These are phyloP conservation scores for Sitta europaea DNA, from an alignment of 2,113 vertebrate genomes.

Conservation along the genomic window DNA sequence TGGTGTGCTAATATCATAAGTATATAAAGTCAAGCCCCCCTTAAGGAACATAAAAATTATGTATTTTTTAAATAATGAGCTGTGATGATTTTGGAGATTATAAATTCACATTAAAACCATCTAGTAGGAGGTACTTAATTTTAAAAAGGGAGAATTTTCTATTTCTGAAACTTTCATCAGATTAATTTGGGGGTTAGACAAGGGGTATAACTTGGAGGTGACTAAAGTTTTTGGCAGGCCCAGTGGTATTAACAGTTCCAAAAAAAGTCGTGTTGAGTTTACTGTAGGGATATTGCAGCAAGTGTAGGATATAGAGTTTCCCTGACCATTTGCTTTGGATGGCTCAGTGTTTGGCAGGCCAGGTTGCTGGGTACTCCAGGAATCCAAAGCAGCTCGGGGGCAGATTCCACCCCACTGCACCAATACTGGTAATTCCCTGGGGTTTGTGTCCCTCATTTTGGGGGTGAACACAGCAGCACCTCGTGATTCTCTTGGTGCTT, in stretches of 20 bases:
- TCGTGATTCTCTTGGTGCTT: neutral
- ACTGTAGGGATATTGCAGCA: neutral
- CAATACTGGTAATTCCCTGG: rapidly evolving
- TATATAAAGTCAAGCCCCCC: neutral
- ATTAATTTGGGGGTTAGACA: neutral
- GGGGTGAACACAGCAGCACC: neutral
- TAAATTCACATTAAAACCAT: neutral
- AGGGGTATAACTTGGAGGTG: neutral
- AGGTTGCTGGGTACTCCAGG: slow-evolving; percentile 25
- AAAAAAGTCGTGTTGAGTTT: slow-evolving; percentile 15
- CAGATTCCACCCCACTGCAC: neutral
- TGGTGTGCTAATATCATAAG: neutral
- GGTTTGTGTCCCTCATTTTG: neutral
- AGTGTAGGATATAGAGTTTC: neutral
- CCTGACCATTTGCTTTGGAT: neutral
- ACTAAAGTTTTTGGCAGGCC: slow-evolving; percentile 20
- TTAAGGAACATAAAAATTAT: neutral
- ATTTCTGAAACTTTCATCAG: neutral
- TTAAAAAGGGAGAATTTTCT: neutral
- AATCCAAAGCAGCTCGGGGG: neutral
- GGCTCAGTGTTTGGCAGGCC: slow-evolving; percentile 6
- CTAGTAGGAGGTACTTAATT: neutral
- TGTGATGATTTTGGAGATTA: neutral
- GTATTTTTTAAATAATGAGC: neutral
- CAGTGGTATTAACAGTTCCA: neutral